Conservation (phyloP, 2,888 invertebrate genomes). For the Napeogenes sylphis region DNA sequence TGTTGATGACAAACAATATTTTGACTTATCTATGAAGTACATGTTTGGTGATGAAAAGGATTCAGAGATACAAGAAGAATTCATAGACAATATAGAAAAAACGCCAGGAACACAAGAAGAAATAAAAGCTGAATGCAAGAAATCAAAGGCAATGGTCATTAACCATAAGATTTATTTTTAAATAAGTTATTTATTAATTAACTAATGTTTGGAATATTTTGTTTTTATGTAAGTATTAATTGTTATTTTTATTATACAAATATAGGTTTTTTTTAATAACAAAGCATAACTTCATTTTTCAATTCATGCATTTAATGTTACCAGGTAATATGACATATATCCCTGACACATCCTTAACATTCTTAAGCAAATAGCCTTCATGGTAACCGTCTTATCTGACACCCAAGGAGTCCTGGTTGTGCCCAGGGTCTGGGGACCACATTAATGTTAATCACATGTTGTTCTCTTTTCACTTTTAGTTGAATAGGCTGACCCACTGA, state of each 20-base stretch:
- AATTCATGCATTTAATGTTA: no score
- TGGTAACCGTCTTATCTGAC: conserved; percentile 50
- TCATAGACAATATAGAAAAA: conserved; percentile 22
- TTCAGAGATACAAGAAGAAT: conserved; percentile 22
- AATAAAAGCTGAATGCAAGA: conserved; percentile 39
- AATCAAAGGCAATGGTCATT: conserved; percentile 68
- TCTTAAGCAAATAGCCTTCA: conserved; percentile 13
- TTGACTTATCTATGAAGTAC: conserved; percentile 65
- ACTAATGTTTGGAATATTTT: conserved; percentile 8
- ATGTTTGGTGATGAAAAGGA: conserved; percentile 44
- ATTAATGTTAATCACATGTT: conserved; percentile 70
- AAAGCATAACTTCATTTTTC: no score
- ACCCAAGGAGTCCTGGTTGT: conserved; percentile 86
- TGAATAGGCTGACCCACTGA: conserved; percentile 77
- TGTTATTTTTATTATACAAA: neutral
- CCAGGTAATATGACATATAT: no score
- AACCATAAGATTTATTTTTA: conserved; percentile 73
- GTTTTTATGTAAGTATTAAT: conserved; percentile 11
- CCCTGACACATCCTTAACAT: neutral
- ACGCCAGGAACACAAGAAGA: conserved; percentile 33
- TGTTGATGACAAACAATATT: conserved; percentile 66
- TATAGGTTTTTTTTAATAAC: no score
- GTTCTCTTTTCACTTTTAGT: conserved; percentile 70
- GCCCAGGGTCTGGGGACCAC: conserved; percentile 86
- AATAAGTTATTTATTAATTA: conserved; percentile 15